Evolutionary conservation across 2,888 invertebrate species (phyloP).

Genomic region (Octonoba sinensis): DNA sequence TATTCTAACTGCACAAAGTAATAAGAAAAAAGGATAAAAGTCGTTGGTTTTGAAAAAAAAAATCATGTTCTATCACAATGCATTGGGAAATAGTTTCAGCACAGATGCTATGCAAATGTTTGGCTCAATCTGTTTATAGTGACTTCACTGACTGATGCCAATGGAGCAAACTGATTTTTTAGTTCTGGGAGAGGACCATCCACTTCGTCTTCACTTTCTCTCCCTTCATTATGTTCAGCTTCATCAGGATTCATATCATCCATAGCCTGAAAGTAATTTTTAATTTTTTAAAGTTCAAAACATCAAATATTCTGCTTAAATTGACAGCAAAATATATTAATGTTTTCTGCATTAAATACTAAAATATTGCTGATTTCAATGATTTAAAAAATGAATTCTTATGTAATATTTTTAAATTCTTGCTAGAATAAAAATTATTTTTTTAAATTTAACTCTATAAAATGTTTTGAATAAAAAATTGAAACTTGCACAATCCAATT

Average conservation of each 20-base stretch:
- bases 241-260: slow-evolving; percentile 63
- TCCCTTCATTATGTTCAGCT: slow-evolving; percentile 20
- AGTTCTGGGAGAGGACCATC: slow-evolving; percentile 51
- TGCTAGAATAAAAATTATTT: too few species aligned
- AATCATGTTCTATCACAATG: too few species aligned
- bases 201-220: slow-evolving; percentile 32
- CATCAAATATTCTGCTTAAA: too few species aligned
- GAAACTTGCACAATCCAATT: too few species aligned
- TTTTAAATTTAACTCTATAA: too few species aligned
- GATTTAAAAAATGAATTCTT: neutral
- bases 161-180: slow-evolving; percentile 55
- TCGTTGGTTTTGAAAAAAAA: too few species aligned
- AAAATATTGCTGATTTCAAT: neutral
- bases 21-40: too few species aligned
- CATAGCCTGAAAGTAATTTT: slow-evolving; percentile 37
- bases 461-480: too few species aligned
- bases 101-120: slow-evolving; percentile 36
- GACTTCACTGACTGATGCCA: slow-evolving; percentile 64
- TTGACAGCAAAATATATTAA: neutral
- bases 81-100: neutral
- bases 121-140: slow-evolving; percentile 64
- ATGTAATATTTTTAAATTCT: too few species aligned
- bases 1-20: too few species aligned
- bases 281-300: neutral
- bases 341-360: neutral